phyloP scores from a whole-genome alignment of 1,140 invertebrate genomes.

The Globodera rostochiensis region DNA sequence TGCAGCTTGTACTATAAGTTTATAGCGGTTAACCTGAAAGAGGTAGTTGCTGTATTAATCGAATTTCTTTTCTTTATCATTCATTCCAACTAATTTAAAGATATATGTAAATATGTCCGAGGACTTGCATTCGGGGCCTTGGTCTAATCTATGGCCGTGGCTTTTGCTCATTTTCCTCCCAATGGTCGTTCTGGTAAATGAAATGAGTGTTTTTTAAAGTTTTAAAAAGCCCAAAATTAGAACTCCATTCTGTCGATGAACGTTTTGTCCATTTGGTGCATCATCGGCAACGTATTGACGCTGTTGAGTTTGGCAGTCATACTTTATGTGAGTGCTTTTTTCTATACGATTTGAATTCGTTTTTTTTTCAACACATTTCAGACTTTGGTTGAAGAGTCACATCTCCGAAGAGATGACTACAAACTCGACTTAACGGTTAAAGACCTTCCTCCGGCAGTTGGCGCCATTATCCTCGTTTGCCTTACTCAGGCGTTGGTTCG shows the following conservation, averaged over 20 bases:
- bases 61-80: neutral
- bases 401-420: slow-evolving; percentile 31
- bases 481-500: slow-evolving; percentile 62
- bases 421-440: slow-evolving; percentile 53
- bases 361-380: slow-evolving; percentile 21
- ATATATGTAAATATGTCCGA: no score
- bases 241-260: slow-evolving; percentile 43
- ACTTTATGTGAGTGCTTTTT: slow-evolving; percentile 46
- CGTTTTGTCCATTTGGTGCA: slow-evolving; percentile 36
- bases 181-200: slow-evolving; percentile 34
- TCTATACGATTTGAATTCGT: neutral
- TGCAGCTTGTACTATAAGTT: slow-evolving; percentile 61
- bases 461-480: slow-evolving; percentile 60
- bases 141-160: slow-evolving; percentile 16
- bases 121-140: no score
- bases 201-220: no score
- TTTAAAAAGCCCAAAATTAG: neutral
- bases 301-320: slow-evolving; percentile 52
- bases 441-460: slow-evolving; percentile 51
- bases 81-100: no score
- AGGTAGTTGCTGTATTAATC: slow-evolving; percentile 36
- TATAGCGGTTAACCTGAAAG: slow-evolving; percentile 52
- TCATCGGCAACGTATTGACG: slow-evolving; percentile 59
- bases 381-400: slow-evolving; percentile 41
- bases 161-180: slow-evolving; percentile 40